Conservation (phyloP, 2,888 invertebrate genomes). For the Drosophila phalerata region DNA sequence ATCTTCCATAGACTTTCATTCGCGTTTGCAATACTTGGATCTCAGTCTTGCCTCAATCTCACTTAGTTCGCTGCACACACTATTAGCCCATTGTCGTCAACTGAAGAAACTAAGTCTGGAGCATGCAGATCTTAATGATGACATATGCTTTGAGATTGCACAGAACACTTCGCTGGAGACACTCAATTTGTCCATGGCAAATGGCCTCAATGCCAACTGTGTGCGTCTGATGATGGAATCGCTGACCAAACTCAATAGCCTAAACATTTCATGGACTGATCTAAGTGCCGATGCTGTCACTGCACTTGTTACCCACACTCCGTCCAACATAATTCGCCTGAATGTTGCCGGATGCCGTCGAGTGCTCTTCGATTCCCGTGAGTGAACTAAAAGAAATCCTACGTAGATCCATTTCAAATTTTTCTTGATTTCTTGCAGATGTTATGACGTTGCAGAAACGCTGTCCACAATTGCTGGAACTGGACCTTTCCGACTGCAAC, state of each 20-base stretch:
- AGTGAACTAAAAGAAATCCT: too few relatives aligned
- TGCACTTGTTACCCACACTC: conserved; percentile 88
- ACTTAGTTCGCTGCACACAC: conserved; percentile 86
- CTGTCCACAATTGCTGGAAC: conserved; percentile 91
- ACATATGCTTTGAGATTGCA: conserved; percentile 89
- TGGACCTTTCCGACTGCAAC: conserved; percentile 96
- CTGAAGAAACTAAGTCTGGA: conserved; percentile 95
- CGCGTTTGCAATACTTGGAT: conserved; percentile 93
- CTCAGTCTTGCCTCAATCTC: conserved; percentile 92
- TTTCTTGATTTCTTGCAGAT: conserved; percentile 86
- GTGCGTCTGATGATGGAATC: conserved; percentile 88
- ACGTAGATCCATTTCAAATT: not conserved
- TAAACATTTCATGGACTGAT: conserved; percentile 94
- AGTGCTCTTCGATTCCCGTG: conserved; percentile 91
- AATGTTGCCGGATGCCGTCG: conserved; percentile 94
- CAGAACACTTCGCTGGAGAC: conserved; percentile 90
- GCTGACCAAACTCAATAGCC: conserved; percentile 85
- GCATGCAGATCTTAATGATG: conserved; percentile 89
- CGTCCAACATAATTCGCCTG: conserved; percentile 89
- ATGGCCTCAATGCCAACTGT: conserved; percentile 89
- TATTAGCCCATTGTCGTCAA: conserved; percentile 89
- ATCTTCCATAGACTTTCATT: conserved; percentile 80
- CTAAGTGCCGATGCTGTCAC: conserved; percentile 88
- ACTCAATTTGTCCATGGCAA: conserved; percentile 93
- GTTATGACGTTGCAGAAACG: conserved; percentile 88